Evolutionary conservation across 2,113 vertebrate genomes (phyloP).

Genomic region (Muntiacus muntjak): DNA sequence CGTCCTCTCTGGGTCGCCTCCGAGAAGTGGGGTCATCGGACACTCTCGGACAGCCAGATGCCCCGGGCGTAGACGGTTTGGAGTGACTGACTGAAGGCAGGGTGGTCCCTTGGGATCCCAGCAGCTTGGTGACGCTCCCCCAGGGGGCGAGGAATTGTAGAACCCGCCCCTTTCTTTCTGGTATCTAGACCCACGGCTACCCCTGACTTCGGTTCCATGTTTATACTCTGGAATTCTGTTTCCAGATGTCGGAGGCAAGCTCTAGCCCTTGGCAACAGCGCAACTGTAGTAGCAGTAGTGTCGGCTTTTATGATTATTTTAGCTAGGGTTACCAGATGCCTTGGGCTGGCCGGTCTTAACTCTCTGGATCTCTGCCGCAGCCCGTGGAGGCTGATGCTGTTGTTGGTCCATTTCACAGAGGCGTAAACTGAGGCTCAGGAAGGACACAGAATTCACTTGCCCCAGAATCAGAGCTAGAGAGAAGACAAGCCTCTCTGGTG

Average conservation of each 20-base stretch:
- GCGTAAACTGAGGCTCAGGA: background rate
- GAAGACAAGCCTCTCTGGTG: background rate
- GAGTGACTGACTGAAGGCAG: background rate
- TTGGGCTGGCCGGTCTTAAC: background rate
- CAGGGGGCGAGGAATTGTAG: background rate
- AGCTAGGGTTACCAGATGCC: background rate
- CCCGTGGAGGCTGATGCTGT: background rate
- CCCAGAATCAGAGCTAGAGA: background rate
- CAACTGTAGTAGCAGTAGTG: background rate
- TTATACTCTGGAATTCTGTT: background rate
- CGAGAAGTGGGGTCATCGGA: background rate
- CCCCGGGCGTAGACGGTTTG: background rate
- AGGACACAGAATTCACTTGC: background rate
- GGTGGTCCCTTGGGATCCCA: background rate
- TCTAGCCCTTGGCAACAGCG: background rate
- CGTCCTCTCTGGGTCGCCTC: background rate
- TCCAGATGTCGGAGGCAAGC: constrained; percentile 6
- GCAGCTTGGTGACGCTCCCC: background rate
- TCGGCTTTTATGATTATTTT: background rate
- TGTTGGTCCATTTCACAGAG: background rate
- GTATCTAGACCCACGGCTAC: background rate
- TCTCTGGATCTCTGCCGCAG: background rate
- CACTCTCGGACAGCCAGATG: background rate
- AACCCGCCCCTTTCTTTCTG: background rate
- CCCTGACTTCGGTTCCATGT: background rate